A percentile compares a stretch with the other conserved stretches of the same genome.
Conservation (phyloP, 2,797 vertebrate genomes). For the Spinus olivaceus region DNA sequence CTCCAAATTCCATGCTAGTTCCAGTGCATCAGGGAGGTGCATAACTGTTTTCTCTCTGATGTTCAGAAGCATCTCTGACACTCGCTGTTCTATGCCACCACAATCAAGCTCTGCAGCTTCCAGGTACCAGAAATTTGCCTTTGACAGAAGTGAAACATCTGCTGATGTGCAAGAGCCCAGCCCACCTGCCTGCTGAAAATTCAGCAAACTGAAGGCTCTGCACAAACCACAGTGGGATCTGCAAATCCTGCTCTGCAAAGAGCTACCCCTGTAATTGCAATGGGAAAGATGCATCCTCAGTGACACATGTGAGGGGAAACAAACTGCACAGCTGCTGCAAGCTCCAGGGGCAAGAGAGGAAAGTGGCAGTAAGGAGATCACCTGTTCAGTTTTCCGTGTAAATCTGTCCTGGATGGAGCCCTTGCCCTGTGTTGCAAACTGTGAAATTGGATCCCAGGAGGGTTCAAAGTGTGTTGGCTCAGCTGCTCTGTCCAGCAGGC, state of each 20-base stretch:
- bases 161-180: background rate
- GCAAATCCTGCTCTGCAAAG: background rate
- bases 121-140: background rate
- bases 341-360: background rate
- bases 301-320: background rate
- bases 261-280: background rate
- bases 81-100: background rate
- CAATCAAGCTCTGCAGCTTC: background rate
- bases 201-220: background rate
- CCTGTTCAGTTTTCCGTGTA: background rate
- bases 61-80: background rate
- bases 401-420: background rate
- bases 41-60: background rate
- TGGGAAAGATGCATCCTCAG: background rate
- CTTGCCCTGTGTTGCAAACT: background rate
- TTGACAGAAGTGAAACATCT: background rate
- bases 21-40: background rate
- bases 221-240: background rate
- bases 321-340: background rate
- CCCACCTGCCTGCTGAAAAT: background rate
- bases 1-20: background rate
- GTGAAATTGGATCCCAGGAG: background rate
- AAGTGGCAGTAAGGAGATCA: background rate
- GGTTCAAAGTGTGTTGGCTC: background rate
- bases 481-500: background rate